These are phyloP conservation scores for Amphipyra tragopoginis DNA, from an alignment of 2,888 invertebrate species.

Conservation along the genomic window DNA sequence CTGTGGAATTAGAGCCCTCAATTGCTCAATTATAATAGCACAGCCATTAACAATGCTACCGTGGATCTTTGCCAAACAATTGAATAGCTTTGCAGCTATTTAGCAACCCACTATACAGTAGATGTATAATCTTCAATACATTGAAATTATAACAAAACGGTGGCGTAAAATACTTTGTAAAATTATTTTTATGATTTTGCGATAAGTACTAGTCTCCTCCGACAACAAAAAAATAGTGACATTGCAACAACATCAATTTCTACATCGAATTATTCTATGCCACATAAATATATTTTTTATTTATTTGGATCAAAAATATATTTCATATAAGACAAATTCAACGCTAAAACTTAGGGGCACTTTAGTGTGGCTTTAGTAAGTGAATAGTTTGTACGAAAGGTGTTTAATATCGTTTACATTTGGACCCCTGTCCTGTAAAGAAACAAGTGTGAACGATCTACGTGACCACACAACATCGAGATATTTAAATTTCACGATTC, in stretches of 20 bases:
- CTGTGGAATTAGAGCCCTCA: slow-evolving; percentile 57
- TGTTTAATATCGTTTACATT: slow-evolving; percentile 30
- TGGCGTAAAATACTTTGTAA: slow-evolving; percentile 78
- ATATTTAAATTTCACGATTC: slow-evolving; percentile 67
- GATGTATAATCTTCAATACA: slow-evolving; percentile 61
- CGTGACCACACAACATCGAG: slow-evolving; percentile 81
- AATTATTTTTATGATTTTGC: slow-evolving; percentile 69
- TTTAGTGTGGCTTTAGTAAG: too few species aligned
- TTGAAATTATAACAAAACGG: slow-evolving; percentile 67
- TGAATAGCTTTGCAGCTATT: slow-evolving; percentile 63
- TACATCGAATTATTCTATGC: slow-evolving; percentile 62
- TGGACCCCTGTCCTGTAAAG: slow-evolving; percentile 44
- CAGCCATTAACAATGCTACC: slow-evolving; percentile 81
- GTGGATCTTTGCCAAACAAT: slow-evolving; percentile 74
- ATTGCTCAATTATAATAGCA: slow-evolving; percentile 74
- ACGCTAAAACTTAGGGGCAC: slow-evolving; percentile 66
- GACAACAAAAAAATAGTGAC: slow-evolving; percentile 59
- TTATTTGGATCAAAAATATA: slow-evolving; percentile 67
- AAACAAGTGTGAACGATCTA: slow-evolving; percentile 65
- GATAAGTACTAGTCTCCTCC: slow-evolving; percentile 67
- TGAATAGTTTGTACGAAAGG: slow-evolving; percentile 41
- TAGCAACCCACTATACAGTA: slow-evolving; percentile 58
- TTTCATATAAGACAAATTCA: slow-evolving; percentile 60
- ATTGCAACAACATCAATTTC: slow-evolving; percentile 63
- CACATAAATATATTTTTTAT: slow-evolving; percentile 56